Base-by-base conservation (phyloP, 2,797 vertebrate genomes). In the Etheostoma nigrum region DNA sequence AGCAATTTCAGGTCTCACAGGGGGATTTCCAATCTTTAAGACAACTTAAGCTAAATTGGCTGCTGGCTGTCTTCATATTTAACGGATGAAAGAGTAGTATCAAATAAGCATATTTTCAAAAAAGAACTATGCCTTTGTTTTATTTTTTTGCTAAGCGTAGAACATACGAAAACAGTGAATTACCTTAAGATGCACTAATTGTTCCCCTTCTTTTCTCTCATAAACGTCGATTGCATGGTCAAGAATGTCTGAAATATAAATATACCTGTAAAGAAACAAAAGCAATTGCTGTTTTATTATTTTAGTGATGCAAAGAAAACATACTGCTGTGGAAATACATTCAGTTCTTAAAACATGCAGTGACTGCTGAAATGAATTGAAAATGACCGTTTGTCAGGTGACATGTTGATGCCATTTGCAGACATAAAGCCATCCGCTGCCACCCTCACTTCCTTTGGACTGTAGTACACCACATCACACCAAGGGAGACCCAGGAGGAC, bases 391-490 rank as follows among this genome's bases (percentile, higher is more conserved):
- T 89, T 92, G 51, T 98, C 95, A 0, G 90, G 95, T 10, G 97
- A 99, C 65, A 95, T 83, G 73, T 97, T 96, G 83, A 99, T 98
- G 62, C 97, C 98, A 51, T 98, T 99, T 58, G 94, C 91, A 11
- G 78, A 82, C 62, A 82, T 45, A 88, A 97, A 94, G 19, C 95
- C 96, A 25, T 70, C 16, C 5, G 96, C 95, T 16, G 95, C 96
- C 72, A 94, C 95, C 88, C 93, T 96, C 64, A 97, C 96, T 63
- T 95, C 95, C 25, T 78, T 86, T 8, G 97, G 96, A 81, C 96
- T 97, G 88, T 97, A 97, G 93, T 95, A 98, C 49, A 97, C 87
- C 51, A 97, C 94, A 0, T 95, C 92, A 78, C 94, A 93, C 96
- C 93, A 96, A 4, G 25, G 36, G 68, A 95, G 80, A 60, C 89